phyloP scores from a whole-genome alignment of 2,113 vertebrate species.

The Pelmatolapia mariae region DNA sequence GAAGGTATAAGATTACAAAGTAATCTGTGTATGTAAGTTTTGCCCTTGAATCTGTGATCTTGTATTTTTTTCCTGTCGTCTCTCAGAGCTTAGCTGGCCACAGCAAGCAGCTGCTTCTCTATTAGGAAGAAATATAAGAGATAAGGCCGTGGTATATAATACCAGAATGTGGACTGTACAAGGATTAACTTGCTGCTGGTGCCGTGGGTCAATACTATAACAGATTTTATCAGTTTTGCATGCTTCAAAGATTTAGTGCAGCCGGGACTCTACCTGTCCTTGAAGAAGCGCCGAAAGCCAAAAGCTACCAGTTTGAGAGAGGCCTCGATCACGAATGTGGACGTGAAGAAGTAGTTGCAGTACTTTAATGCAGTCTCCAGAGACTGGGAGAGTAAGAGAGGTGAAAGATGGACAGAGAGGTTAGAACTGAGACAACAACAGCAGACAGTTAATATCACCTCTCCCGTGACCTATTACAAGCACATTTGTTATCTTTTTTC shows the following conservation, averaged over 20 bases:
- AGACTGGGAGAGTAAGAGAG: constrained; percentile 71
- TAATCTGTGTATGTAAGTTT: neutral
- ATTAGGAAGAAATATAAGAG: neutral
- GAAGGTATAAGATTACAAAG: neutral
- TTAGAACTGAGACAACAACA: neutral
- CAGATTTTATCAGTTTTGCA: neutral
- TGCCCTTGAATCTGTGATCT: neutral
- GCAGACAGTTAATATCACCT: neutral
- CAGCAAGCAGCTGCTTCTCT: neutral
- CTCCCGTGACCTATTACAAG: neutral
- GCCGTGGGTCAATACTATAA: neutral
- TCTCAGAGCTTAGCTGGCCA: neutral
- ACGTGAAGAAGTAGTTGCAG: constrained; percentile 98
- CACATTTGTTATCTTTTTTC: neutral
- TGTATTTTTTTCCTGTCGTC: neutral
- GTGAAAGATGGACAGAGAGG: neutral
- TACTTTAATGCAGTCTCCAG: constrained; percentile 90
- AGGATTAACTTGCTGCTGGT: neutral
- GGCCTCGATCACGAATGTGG: constrained; percentile 93
- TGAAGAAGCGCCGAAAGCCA: constrained; percentile 94
- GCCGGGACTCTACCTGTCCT: constrained; percentile 80
- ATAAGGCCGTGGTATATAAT: neutral
- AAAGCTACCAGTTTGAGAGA: constrained; percentile 92
- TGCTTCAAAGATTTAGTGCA: neutral
- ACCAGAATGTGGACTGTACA: neutral